These are phyloP conservation scores for Antheraea yamamai DNA, from an alignment of 2,888 invertebrate species.

Conservation along the genomic window DNA sequence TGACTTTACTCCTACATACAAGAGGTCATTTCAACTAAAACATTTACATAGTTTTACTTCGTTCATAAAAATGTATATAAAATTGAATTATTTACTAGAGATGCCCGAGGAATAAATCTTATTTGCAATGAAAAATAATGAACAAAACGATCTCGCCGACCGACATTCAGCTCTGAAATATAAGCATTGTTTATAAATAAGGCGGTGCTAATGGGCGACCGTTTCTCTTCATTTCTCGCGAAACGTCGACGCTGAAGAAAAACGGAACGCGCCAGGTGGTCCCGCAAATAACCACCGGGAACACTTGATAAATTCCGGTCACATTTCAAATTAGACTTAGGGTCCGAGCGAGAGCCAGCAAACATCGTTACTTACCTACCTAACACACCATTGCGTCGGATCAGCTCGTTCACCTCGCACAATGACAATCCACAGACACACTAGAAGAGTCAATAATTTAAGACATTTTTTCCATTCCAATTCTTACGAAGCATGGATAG, in stretches of 20 bases:
- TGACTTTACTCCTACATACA: not conserved
- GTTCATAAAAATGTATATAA: not conserved
- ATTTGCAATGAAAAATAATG: conserved; percentile 32
- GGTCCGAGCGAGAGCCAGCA: not conserved
- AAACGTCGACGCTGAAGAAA: conserved; percentile 40
- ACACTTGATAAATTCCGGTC: conserved; percentile 20
- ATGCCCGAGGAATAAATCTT: not conserved
- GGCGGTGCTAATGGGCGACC: conserved; percentile 52
- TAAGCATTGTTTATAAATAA: conserved; percentile 62
- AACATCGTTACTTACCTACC: not conserved
- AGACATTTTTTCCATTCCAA: too few species aligned
- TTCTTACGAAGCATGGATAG: too few species aligned
- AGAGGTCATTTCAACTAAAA: not conserved
- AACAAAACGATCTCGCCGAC: conserved; percentile 35
- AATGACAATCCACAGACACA: not conserved
- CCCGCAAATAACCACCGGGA: conserved; percentile 12
- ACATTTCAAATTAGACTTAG: conserved; percentile 17
- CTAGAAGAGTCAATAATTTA: too few species aligned
- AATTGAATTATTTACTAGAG: not conserved
- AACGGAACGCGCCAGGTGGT: conserved; percentile 23
- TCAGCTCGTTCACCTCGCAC: not conserved
- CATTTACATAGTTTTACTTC: not conserved
- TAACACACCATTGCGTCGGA: not conserved
- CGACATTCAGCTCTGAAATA: conserved; percentile 48
- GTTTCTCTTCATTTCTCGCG: conserved; percentile 57